Base-by-base conservation (phyloP, 2,797 vertebrate species). In the Cheirogaleus major region DNA sequence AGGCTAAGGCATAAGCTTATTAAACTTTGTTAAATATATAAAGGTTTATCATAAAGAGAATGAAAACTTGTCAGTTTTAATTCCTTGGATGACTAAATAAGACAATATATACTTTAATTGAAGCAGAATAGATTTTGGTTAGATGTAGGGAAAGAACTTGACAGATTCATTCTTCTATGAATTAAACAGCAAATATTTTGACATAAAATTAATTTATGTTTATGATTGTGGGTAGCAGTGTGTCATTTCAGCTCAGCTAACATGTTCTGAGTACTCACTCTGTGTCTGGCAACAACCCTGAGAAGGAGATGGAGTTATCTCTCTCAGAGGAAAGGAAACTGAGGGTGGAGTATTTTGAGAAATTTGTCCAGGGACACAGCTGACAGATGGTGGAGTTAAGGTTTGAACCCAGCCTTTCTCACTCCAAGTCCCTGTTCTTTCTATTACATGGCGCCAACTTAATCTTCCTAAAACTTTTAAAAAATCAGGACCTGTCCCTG, bases 61-160 rank as follows among this genome's bases (percentile, higher is more conserved):
- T 50, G 69, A 94, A 94, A 91, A 97, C 95, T 72, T 97, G 95
- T 95, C 96, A 95, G 91, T 91, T 97, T 96, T 94, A 93, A 95
- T 98, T 91, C 82, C 38, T 78, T 96, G 91, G 92, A 79, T 97
- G 96, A 96, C 57, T 93, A 91, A 97, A 89, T 82, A 93, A 84
- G 93, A 96, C 85, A 95, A 38, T 86, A 43, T 22, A 96, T 93
- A 86, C 35, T 92, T 89, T 92, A 97, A 97, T 61, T 85, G 84
- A 92, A 96, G 90, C 91, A 95, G 95, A 96, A 80, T 91, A 73
- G 85, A 81, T 89, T 91, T 95, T 91, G 85, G 45, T 92, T 95
- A 89, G 45, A 63, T 95, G 45, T 85, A 95, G 78, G 73, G 70
- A 89, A 79, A 95, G 81, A 94, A 89, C 75, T 91, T 87, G 94